Base-by-base conservation (phyloP, 2,113 vertebrate species). In the Dendropsophus ebraccatus region DNA sequence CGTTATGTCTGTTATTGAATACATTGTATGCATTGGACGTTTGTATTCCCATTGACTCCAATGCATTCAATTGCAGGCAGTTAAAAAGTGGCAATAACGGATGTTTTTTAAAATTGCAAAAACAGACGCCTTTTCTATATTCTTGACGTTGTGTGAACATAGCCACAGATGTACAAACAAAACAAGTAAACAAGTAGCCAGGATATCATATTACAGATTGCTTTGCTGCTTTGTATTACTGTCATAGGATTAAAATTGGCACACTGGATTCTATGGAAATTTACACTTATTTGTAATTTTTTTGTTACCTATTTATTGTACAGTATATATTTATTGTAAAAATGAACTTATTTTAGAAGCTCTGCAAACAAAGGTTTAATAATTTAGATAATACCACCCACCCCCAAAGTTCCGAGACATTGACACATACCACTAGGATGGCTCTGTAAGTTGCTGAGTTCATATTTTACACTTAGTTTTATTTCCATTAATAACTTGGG, bases 381-480 rank as follows among this genome's bases (percentile, higher is more conserved):
- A 69, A 37, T 37, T 41, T 73, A 37, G 3, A n/a, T 47, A 49
- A 6, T 47, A 25, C 23, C 49, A 25, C 23, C 49, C 12, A 25
- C 12, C 13, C 10, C 16, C 47, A 47, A 16, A 47, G 21, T 25
- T 74, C 41, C 14, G 13, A 49, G 41, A 47, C 41, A 74, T 14
- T 49, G 41, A 74, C 72, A 56, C 54, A 79, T 32, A 56, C 32
- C 13, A 21, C 30, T 7, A 37, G 28, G 50, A 37, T 58, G 52
- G 32, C 28, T 56, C 17, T 79, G 30, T 58, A 23, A 37, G 50
- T 35, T 56, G 52, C 75, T 54, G 30, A 77, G 75, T 58, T 58
- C 76, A 56, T 79, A 79, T 65, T 65, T 81, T 37, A 81, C 78
- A 65, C 58, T 81, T 81, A 69, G 41, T 32, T 82, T 70, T 82